Conservation (phyloP, 2,797 vertebrate species). For the Sciaenops ocellatus region DNA sequence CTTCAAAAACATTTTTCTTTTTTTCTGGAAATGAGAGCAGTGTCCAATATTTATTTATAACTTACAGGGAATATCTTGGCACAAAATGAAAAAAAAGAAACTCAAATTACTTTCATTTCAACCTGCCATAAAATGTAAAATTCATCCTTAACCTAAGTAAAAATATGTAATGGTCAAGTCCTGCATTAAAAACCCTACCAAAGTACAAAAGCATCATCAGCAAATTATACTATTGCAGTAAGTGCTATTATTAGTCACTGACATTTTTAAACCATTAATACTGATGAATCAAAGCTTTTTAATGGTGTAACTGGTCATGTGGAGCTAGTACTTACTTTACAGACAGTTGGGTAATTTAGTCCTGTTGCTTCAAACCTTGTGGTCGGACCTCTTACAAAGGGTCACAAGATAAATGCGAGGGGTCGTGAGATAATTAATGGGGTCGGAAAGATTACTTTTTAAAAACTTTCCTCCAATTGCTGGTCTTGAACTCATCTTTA, state of each 20-base stretch:
- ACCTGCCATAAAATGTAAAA: not conserved
- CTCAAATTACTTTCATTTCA: not conserved
- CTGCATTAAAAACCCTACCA: not conserved
- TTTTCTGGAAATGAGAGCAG: not conserved
- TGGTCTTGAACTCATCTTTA: no score
- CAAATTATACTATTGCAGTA: not conserved
- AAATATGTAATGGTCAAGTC: not conserved
- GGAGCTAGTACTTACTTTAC: no score
- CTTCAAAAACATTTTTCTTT: not conserved
- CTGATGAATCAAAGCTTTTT: not conserved
- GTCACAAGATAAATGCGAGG: not conserved
- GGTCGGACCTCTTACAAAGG: not conserved
- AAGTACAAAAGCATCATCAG: not conserved
- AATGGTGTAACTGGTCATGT: not conserved
- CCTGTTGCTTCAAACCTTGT: not conserved
- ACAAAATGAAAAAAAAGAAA: not conserved
- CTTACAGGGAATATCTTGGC: not conserved
- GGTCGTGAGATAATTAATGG: not conserved
- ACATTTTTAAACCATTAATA: not conserved
- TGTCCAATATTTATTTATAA: constrained; percentile 11
- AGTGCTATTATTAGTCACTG: not conserved
- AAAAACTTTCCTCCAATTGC: no score
- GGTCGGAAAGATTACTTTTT: no score
- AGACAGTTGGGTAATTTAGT: not conserved
- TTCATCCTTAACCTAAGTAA: not conserved